A percentile compares a stretch with the other conserved stretches of the same genome.
phyloP scores from a whole-genome alignment of 2,888 invertebrate genomes.

The Apoda limacodes region DNA sequence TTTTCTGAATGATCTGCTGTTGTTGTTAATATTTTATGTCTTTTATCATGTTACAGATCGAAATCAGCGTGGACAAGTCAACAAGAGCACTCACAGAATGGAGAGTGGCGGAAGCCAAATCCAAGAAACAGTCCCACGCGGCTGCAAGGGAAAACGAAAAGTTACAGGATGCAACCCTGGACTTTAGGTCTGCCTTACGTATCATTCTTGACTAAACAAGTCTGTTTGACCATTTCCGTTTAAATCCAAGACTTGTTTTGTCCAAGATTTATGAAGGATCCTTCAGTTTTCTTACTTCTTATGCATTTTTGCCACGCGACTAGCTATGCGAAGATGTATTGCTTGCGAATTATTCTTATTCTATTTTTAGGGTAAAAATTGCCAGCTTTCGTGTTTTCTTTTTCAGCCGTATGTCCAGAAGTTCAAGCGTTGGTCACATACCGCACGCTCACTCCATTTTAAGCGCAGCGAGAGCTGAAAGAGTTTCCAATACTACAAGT shows the following conservation, averaged over 20 bases:
- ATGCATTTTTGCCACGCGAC: constrained; percentile 32
- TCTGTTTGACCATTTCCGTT: constrained; percentile 3
- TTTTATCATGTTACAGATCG: constrained; percentile 56
- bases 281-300: constrained; percentile 29
- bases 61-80: constrained; percentile 87
- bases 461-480: constrained; percentile 51
- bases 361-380: too few species aligned
- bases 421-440: constrained; percentile 69
- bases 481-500: constrained; percentile 36
- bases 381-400: too few species aligned
- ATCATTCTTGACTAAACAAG: constrained; percentile 23
- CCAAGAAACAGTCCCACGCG: constrained; percentile 89
- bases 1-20: too few species aligned
- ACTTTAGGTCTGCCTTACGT: constrained; percentile 48
- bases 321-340: constrained; percentile 30
- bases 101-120: constrained; percentile 87
- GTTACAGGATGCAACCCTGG: constrained; percentile 79
- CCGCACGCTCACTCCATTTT: constrained; percentile 64
- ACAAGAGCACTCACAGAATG: constrained; percentile 85
- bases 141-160: constrained; percentile 93
- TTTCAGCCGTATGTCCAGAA: constrained; percentile 57
- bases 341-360: constrained; percentile 5
- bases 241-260: constrained; percentile 21
- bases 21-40: too few species aligned
- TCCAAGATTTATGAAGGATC: constrained; percentile 39